Evolutionary conservation across 2,797 vertebrate genomes (phyloP).

Genomic region (Cryptoblepharus egeriae): DNA sequence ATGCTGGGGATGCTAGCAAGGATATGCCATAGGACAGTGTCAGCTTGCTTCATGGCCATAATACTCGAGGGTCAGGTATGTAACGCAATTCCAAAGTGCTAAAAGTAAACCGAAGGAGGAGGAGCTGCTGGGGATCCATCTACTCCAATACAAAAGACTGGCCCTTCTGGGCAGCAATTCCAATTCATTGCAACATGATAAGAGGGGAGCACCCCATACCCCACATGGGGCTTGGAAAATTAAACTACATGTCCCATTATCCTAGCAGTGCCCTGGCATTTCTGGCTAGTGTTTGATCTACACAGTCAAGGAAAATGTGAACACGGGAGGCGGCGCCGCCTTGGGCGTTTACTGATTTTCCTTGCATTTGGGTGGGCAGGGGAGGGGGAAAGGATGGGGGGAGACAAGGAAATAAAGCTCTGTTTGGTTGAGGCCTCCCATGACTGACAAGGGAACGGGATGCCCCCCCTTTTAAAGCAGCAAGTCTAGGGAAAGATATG

Average conservation of each 20-base stretch:
- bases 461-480: constrained; percentile 71
- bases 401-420: constrained; percentile 68
- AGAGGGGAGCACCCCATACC: not conserved
- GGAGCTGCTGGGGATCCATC: not conserved
- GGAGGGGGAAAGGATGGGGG: constrained; percentile 29
- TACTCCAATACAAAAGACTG: not conserved
- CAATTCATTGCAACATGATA: not conserved
- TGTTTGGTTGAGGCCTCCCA: constrained; percentile 72
- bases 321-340: constrained; percentile 57
- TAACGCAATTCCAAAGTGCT: constrained; percentile 13
- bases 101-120: not conserved
- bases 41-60: not conserved
- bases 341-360: constrained; percentile 59
- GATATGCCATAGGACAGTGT: not conserved
- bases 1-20: not conserved
- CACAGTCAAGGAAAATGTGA: not conserved
- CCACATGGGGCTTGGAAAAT: constrained; percentile 5
- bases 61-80: not conserved
- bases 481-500: constrained; percentile 78
- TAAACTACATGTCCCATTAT: not conserved
- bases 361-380: constrained; percentile 45
- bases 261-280: constrained; percentile 37
- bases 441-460: constrained; percentile 71
- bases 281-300: constrained; percentile 40
- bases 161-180: not conserved